A percentile compares a stretch with the other conserved stretches of the same genome.
Evolutionary conservation across 2,888 invertebrate genomes (phyloP).

Genomic region (Lathronympha strigana): DNA sequence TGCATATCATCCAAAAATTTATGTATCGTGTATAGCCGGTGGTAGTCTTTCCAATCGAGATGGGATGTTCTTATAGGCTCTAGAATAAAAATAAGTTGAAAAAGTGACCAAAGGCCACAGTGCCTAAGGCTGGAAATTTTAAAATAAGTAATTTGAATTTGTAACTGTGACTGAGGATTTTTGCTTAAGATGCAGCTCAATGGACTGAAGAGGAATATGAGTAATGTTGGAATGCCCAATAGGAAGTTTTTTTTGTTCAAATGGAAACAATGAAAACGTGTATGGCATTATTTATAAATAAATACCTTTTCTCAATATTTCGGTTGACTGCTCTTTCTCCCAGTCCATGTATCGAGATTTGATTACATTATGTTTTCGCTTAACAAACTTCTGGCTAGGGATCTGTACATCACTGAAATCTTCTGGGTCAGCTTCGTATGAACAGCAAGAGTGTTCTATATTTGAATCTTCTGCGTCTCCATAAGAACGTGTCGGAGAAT

Average conservation of each 20-base stretch:
- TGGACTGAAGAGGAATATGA: too few species aligned
- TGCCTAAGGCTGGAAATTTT: too few species aligned
- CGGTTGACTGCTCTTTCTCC: not conserved
- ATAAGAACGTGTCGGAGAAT: not conserved
- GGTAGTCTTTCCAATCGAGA: constrained; percentile 72
- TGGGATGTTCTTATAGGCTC: not conserved
- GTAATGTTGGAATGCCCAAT: too few species aligned
- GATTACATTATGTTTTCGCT: not conserved
- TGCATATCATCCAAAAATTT: constrained; percentile 68
- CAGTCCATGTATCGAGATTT: constrained; percentile 9
- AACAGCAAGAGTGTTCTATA: not conserved
- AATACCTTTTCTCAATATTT: not conserved
- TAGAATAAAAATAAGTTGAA: too few species aligned
- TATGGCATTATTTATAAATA: not conserved
- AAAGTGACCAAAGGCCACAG: too few species aligned
- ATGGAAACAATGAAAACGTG: not conserved
- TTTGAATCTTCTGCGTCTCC: not conserved
- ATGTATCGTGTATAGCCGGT: constrained; percentile 66
- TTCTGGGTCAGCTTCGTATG: not conserved
- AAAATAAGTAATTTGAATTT: too few species aligned
- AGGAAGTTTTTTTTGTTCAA: too few species aligned
- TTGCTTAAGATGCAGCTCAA: too few species aligned
- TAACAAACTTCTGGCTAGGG: not conserved
- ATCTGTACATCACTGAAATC: not conserved
- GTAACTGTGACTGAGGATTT: too few species aligned